A percentile compares a stretch with the other conserved stretches of the same genome.
These are phyloP conservation scores for Takifugu flavidus DNA, from an alignment of 2,113 vertebrate species.

Conservation along the genomic window DNA sequence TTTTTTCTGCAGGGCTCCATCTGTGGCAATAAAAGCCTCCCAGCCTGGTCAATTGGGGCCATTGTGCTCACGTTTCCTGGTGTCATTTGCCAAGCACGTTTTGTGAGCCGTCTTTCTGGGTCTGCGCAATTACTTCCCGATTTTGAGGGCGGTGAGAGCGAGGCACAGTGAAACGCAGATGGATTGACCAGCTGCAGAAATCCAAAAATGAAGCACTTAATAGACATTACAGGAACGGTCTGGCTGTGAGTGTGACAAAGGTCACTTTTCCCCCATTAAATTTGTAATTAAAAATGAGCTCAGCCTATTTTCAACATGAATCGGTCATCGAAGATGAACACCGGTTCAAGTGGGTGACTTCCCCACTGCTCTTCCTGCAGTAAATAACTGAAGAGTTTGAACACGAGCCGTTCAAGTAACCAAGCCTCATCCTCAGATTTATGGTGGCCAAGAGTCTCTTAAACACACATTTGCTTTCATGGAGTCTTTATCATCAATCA, in stretches of 20 bases:
- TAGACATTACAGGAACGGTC: not conserved
- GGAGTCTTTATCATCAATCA: slow-evolving; percentile 57
- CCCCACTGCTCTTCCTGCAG: too few relatives aligned
- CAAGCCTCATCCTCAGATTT: slow-evolving; percentile 48
- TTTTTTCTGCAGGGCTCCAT: too few relatives aligned
- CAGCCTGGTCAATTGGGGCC: too few relatives aligned
- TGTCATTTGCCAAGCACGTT: too few relatives aligned
- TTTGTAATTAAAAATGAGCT: too few relatives aligned
- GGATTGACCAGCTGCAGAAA: slow-evolving; percentile 32
- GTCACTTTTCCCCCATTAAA: slow-evolving; percentile 6
- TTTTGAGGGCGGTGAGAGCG: slow-evolving; percentile 19
- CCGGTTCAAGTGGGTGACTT: too few relatives aligned
- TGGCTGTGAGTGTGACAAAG: slow-evolving; percentile 5
- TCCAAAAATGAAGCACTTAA: slow-evolving; percentile 32
- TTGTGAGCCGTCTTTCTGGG: too few relatives aligned
- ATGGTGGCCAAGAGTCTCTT: slow-evolving; percentile 41
- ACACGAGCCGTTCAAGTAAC: slow-evolving; percentile 23
- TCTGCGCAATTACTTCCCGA: slow-evolving; percentile 50
- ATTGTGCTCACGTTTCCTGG: too few relatives aligned
- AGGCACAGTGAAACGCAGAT: slow-evolving; percentile 43
- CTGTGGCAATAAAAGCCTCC: too few relatives aligned
- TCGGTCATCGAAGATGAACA: too few relatives aligned
- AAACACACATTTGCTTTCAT: slow-evolving; percentile 56
- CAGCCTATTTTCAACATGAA: too few relatives aligned
- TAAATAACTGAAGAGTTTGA: slow-evolving; percentile 22